phyloP scores from a whole-genome alignment of 2,888 invertebrate genomes.

The Pseudeuparius sepicola region DNA sequence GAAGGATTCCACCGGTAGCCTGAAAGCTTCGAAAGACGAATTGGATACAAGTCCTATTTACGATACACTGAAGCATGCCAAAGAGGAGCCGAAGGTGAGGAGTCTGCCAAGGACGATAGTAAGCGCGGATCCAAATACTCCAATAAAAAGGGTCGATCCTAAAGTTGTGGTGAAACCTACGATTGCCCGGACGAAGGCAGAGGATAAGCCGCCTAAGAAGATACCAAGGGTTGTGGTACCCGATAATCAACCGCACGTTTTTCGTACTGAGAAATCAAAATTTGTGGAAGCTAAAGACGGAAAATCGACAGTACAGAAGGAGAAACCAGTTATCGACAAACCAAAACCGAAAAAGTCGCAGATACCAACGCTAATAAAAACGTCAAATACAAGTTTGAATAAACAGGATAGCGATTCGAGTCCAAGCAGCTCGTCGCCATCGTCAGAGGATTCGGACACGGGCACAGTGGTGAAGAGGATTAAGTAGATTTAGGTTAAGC shows the following conservation, averaged over 20 bases:
- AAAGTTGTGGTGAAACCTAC: constrained; percentile 53
- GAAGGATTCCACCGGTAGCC: constrained; percentile 11
- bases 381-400: constrained; percentile 25
- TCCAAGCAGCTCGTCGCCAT: too few species aligned
- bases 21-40: constrained; percentile 18
- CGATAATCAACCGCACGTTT: constrained; percentile 28
- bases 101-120: constrained; percentile 39
- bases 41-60: constrained; percentile 33
- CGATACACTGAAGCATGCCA: constrained; percentile 27
- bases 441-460: constrained; percentile 38
- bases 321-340: constrained; percentile 2
- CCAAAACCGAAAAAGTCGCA: constrained; percentile 30
- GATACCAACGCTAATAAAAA: constrained; percentile 35
- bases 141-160: constrained; percentile 42
- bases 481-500: too few species aligned
- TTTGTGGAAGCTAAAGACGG: not conserved
- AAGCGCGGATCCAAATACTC: constrained; percentile 40
- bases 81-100: constrained; percentile 12
- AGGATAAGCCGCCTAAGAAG: constrained; percentile 28
- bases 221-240: constrained; percentile 43
- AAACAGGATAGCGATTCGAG: constrained; percentile 46
- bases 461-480: constrained; percentile 38
- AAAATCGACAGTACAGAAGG: not conserved
- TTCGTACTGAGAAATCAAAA: constrained; percentile 14
- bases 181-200: constrained; percentile 33